Evolutionary conservation across 2,797 vertebrate species (phyloP).

Genomic region (Halcyon leucocephala): DNA sequence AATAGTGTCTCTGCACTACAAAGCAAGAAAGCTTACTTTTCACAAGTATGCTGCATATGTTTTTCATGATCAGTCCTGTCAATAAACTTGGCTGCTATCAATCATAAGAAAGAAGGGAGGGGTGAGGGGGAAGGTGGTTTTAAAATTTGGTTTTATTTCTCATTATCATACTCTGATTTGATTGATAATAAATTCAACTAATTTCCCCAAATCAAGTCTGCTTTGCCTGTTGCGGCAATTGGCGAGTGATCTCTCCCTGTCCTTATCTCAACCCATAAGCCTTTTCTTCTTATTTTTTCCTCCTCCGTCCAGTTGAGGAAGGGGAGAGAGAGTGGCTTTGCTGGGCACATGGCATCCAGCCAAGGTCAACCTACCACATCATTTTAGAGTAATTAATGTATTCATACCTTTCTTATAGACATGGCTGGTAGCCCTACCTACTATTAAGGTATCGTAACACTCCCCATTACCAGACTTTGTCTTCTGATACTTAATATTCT

Average conservation of each 20-base stretch:
- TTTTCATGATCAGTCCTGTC: not conserved
- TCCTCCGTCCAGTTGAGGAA: not conserved
- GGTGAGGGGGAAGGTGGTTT: not conserved
- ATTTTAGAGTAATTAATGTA: not conserved
- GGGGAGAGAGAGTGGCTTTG: not conserved
- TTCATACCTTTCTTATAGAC: not conserved
- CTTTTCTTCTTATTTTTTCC: not conserved
- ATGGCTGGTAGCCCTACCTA: not conserved
- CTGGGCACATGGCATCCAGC: too few relatives aligned
- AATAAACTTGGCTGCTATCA: not conserved
- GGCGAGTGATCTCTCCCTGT: not conserved
- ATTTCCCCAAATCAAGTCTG: too few relatives aligned
- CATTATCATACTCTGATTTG: not conserved
- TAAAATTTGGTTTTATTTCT: not conserved
- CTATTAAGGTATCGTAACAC: not conserved
- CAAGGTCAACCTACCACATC: not conserved
- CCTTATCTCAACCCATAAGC: rapidly evolving
- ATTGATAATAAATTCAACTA: not conserved
- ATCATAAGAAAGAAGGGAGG: not conserved
- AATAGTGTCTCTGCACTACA: not conserved
- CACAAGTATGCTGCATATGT: not conserved
- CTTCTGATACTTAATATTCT: not conserved
- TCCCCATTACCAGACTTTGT: not conserved
- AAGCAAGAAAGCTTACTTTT: not conserved
- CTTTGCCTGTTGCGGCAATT: not conserved